Conservation (phyloP, 2,113 vertebrate species). For the Ellobius talpinus region DNA sequence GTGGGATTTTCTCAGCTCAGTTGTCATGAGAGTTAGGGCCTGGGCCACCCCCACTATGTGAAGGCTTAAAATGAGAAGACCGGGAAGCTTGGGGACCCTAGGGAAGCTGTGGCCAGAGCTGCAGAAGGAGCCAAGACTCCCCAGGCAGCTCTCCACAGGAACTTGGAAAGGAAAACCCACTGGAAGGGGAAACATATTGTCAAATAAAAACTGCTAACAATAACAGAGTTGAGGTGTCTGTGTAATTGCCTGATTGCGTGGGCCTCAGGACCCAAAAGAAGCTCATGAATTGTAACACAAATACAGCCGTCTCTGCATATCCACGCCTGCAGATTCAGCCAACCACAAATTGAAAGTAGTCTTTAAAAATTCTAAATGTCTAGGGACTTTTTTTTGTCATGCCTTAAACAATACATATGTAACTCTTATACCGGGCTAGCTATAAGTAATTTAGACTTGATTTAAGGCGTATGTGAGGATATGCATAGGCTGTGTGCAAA, state of each 20-base stretch:
- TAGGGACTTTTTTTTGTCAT: not conserved
- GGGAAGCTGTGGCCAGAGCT: not conserved
- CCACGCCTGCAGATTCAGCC: not conserved
- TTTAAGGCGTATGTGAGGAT: not conserved
- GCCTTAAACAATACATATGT: not conserved
- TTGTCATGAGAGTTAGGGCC: not conserved
- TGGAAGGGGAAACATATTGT: slow-evolving; percentile 19
- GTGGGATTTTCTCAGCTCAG: not conserved
- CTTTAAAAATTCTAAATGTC: not conserved
- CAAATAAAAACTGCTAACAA: slow-evolving; percentile 25
- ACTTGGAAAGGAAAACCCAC: slow-evolving; percentile 58
- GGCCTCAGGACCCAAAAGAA: not conserved
- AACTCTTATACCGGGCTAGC: not conserved
- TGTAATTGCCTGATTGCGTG: not conserved
- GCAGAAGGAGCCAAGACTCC: not conserved
- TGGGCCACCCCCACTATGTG: not conserved
- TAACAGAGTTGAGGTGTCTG: not conserved
- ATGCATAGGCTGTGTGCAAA: not conserved
- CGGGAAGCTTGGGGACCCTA: not conserved
- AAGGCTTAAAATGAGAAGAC: not conserved
- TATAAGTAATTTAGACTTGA: not conserved
- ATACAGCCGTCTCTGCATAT: not conserved
- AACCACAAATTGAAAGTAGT: not conserved
- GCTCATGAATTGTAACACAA: not conserved
- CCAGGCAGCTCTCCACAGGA: slow-evolving; percentile 17